These are phyloP conservation scores for Tetragnatha montana DNA, from an alignment of 2,888 invertebrate species.

Conservation along the genomic window DNA sequence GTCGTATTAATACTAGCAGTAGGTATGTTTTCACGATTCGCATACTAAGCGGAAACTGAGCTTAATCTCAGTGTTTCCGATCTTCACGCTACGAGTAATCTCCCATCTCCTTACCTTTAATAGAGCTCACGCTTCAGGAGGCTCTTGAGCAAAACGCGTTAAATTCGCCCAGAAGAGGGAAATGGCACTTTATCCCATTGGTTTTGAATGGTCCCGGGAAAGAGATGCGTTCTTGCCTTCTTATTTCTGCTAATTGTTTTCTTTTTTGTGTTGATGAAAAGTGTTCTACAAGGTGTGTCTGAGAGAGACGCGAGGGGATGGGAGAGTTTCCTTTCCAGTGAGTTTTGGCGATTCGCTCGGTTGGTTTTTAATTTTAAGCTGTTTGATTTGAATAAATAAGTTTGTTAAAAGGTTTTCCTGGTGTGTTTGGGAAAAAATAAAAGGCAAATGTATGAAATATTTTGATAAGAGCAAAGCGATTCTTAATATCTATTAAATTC, in stretches of 20 bases:
- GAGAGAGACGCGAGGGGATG: neutral
- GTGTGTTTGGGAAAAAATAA: too few relatives aligned
- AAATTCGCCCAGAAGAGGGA: neutral
- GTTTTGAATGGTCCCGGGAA: neutral
- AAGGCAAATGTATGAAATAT: too few relatives aligned
- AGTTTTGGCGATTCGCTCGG: too few relatives aligned
- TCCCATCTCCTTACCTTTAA: neutral
- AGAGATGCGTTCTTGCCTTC: neutral
- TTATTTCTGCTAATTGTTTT: neutral
- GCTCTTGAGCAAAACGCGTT: neutral
- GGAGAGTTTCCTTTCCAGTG: too few relatives aligned
- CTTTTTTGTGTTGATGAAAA: neutral
- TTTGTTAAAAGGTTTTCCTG: too few relatives aligned
- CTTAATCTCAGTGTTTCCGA: neutral
- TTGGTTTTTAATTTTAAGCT: neutral
- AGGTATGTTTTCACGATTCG: neutral
- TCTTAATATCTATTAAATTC: too few relatives aligned
- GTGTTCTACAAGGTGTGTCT: neutral
- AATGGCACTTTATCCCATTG: neutral
- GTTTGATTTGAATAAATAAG: neutral
- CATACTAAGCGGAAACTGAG: neutral
- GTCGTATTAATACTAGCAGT: neutral
- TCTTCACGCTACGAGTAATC: neutral
- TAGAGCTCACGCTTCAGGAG: neutral
- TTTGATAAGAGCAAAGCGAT: too few relatives aligned